Percentiles rank a stretch among this genome's conserved stretches.
Evolutionary conservation across 2,797 vertebrate species (phyloP).

Genomic region (Cottoperca gobio): DNA sequence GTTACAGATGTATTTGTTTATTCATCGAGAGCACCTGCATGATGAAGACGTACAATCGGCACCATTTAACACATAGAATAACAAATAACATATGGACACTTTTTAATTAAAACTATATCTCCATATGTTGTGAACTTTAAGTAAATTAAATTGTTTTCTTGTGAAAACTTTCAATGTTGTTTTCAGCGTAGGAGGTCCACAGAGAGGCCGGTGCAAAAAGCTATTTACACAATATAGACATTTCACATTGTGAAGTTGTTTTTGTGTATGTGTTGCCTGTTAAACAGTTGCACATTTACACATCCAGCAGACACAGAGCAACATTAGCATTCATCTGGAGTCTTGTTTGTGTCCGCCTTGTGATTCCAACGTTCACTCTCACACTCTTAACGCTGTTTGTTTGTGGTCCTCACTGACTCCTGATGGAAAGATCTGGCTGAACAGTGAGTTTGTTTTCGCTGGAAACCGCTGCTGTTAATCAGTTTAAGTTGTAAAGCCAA

Average conservation of each 20-base stretch:
- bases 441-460: not conserved
- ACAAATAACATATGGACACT: not conserved
- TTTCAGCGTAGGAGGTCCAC: not conserved
- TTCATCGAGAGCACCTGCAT: slow-evolving; percentile 2
- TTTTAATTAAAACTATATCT: not conserved
- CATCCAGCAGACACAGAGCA: not conserved
- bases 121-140: not conserved
- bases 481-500: not conserved
- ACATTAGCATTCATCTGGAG: not conserved
- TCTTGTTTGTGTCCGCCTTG: not conserved
- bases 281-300: not conserved
- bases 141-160: not conserved
- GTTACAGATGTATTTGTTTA: slow-evolving; percentile 5
- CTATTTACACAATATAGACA: not conserved
- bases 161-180: not conserved
- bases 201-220: not conserved
- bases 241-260: not conserved
- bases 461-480: not conserved
- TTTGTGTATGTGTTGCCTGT: not conserved
- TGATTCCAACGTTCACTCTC: slow-evolving; percentile 1
- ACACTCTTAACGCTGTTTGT: not conserved
- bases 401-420: not conserved
- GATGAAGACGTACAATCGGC: not conserved
- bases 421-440: slow-evolving; percentile 9
- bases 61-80: not conserved